phyloP scores from a whole-genome alignment of 2,888 invertebrate species.

The Ormyrus rosae region DNA sequence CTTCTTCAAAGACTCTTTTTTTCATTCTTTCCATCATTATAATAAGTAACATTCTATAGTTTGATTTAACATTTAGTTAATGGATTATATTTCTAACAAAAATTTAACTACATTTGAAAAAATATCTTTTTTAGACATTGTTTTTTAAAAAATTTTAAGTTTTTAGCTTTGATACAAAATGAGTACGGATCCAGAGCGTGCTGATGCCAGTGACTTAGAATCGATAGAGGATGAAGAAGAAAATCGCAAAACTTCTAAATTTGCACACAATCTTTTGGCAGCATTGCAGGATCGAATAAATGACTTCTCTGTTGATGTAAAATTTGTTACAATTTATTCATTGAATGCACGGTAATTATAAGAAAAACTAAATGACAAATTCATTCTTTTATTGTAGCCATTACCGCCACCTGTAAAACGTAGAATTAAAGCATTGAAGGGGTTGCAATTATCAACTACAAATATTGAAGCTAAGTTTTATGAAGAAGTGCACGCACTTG shows the following conservation, averaged over 20 bases:
- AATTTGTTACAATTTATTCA: slow-evolving; percentile 3
- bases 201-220: slow-evolving; percentile 82
- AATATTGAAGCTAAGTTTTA: slow-evolving; percentile 95
- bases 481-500: slow-evolving; percentile 93
- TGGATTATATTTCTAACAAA: no score
- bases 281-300: slow-evolving; percentile 80
- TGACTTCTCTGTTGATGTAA: slow-evolving; percentile 79
- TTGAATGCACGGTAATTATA: background rate
- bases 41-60: no score
- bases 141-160: background rate
- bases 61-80: no score
- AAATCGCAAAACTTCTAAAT: slow-evolving; percentile 69
- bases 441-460: slow-evolving; percentile 89
- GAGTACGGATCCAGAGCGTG: slow-evolving; percentile 82
- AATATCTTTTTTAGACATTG: background rate
- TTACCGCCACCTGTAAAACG: slow-evolving; percentile 85
- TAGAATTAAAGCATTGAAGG: slow-evolving; percentile 89
- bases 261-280: slow-evolving; percentile 75
- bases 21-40: no score
- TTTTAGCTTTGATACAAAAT: slow-evolving; percentile 71
- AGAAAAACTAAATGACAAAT: background rate
- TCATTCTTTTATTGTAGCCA: slow-evolving; percentile 25
- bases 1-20: no score
- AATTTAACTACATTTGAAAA: no score
- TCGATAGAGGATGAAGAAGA: slow-evolving; percentile 82